Evolutionary conservation across 2,113 vertebrate species (phyloP).

Genomic region (Anarhynchus alexandrinus): DNA sequence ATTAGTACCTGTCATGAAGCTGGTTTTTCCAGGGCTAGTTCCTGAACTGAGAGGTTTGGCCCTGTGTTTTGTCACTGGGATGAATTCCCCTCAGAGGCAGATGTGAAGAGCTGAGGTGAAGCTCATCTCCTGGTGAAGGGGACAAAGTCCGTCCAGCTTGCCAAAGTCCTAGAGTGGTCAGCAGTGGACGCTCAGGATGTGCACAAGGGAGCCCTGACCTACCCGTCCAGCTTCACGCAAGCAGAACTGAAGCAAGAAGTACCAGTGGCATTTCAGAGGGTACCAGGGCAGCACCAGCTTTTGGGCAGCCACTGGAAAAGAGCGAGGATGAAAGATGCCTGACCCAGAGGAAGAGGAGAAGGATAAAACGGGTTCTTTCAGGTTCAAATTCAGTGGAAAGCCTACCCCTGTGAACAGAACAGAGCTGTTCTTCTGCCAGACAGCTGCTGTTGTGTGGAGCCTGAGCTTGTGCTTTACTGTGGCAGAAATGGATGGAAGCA

Average conservation of each 20-base stretch:
- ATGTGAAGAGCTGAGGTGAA: background rate
- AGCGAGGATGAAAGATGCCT: background rate
- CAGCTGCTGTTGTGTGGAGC: background rate
- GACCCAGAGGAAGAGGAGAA: background rate
- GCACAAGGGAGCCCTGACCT: background rate
- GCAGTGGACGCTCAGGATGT: background rate
- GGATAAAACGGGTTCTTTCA: background rate
- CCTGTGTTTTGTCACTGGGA: background rate
- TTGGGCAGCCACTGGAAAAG: background rate
- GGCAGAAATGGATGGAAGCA: background rate
- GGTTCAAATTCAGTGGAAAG: background rate
- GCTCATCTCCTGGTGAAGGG: background rate
- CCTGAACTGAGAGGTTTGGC: background rate
- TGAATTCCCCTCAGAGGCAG: background rate
- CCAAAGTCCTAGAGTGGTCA: background rate
- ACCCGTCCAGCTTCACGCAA: background rate
- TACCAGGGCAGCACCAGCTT: background rate
- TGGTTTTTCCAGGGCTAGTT: background rate
- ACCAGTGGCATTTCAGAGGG: background rate
- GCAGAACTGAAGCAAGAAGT: background rate
- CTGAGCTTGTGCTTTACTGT: background rate
- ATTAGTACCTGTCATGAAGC: background rate
- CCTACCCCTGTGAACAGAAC: background rate
- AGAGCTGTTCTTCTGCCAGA: background rate
- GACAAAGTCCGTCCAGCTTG: background rate